Conservation (phyloP, 2,113 vertebrate species). For the Chelonoidis abingdonii region DNA sequence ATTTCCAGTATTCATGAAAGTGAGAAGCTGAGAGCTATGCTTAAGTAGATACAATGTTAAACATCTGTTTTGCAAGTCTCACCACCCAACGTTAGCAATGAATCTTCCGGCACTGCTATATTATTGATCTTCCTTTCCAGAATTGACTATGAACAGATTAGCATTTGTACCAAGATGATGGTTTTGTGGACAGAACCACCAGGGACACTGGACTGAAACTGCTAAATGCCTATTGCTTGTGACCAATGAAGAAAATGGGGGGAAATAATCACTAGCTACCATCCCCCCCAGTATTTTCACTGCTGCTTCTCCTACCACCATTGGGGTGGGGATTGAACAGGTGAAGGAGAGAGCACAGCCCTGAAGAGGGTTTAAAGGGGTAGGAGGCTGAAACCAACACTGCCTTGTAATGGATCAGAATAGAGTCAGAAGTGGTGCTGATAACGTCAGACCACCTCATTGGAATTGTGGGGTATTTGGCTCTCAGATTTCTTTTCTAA, state of each 20-base stretch:
- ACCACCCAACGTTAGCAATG: neutral
- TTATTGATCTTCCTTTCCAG: neutral
- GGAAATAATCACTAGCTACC: neutral
- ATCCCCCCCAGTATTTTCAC: neutral
- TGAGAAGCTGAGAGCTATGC: neutral
- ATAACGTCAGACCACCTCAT: neutral
- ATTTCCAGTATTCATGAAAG: neutral
- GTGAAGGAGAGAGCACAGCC: neutral
- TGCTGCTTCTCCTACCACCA: neutral
- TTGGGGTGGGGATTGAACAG: neutral
- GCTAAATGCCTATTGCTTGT: neutral
- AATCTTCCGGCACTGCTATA: neutral
- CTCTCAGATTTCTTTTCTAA: conserved; percentile 11
- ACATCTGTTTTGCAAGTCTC: neutral
- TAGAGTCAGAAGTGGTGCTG: neutral
- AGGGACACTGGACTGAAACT: neutral
- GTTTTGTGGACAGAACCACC: neutral
- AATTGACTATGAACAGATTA: neutral
- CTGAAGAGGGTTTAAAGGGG: neutral
- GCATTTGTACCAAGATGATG: neutral
- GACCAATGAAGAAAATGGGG: neutral
- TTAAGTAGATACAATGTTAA: fast-evolving
- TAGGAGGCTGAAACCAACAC: neutral
- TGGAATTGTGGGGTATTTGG: neutral
- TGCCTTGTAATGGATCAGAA: neutral